Evolutionary conservation across 2,888 invertebrate genomes (phyloP).

Genomic region (Parapristionchus giblindavisi): DNA sequence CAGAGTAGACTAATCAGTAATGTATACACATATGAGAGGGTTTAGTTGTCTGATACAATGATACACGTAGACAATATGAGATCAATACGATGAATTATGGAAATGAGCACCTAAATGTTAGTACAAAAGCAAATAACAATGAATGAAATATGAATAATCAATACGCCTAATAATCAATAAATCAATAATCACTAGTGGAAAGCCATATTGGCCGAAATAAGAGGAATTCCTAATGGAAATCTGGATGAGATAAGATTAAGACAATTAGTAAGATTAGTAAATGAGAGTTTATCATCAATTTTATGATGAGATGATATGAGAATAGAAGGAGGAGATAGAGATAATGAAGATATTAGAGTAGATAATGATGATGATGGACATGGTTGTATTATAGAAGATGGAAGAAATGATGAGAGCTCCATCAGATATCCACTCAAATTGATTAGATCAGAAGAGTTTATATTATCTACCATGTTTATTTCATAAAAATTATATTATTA

Average conservation of each 20-base stretch:
- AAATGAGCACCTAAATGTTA: too few species aligned
- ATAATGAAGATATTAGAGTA: constrained; percentile 21
- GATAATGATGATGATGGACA: constrained; percentile 17
- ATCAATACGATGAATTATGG: too few species aligned
- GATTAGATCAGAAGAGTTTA: neutral
- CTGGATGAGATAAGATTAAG: constrained; percentile 20
- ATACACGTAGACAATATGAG: too few species aligned
- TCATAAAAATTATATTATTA: too few species aligned
- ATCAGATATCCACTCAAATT: constrained; percentile 30
- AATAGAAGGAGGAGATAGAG: constrained; percentile 28
- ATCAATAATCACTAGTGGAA: too few species aligned
- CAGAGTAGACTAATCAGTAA: too few species aligned
- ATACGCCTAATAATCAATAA: too few species aligned
- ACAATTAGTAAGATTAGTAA: constrained; percentile 16
- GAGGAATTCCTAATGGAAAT: constrained; percentile 30
- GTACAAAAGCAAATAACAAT: too few species aligned
- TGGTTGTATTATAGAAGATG: neutral
- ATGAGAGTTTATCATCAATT: neutral
- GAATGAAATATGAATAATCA: too few species aligned
- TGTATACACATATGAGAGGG: too few species aligned
- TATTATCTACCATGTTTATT: too few species aligned
- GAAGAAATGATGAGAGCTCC: constrained; percentile 7
- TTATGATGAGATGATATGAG: neutral
- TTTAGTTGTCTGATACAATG: too few species aligned
- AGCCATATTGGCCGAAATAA: constrained; percentile 9